A percentile compares a stretch with the other conserved stretches of the same genome.
These are phyloP conservation scores for Argyrosomus japonicus DNA, from an alignment of 2,113 vertebrate genomes.

Conservation along the genomic window DNA sequence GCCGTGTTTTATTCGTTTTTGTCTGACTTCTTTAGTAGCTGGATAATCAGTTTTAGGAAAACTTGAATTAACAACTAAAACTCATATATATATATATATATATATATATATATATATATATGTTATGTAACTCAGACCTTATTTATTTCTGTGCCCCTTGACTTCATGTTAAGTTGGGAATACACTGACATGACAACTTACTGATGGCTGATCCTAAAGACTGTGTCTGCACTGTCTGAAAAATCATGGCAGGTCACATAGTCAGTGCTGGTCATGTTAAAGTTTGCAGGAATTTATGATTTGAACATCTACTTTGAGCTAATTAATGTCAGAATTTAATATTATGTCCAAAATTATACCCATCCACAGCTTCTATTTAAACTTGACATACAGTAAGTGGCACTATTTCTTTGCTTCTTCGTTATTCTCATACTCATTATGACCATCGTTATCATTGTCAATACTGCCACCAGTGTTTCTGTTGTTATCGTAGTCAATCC, in stretches of 20 bases:
- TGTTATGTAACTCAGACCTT: too few relatives aligned
- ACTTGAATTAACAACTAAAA: background rate
- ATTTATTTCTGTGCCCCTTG: background rate
- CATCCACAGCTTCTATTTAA: background rate
- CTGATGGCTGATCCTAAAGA: background rate
- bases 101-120: too few relatives aligned
- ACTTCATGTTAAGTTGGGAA: background rate
- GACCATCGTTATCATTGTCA: background rate
- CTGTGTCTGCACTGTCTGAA: background rate
- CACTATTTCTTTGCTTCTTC: background rate
- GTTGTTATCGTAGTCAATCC: conserved; percentile 36
- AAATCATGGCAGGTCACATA: background rate
- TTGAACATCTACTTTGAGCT: background rate
- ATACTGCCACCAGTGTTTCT: background rate
- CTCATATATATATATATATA: too few relatives aligned
- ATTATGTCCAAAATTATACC: background rate
- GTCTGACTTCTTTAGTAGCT: background rate
- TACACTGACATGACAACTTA: background rate
- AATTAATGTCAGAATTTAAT: background rate
- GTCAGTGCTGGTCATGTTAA: background rate
- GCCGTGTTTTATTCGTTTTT: background rate
- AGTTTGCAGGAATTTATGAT: background rate
- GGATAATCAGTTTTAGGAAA: background rate
- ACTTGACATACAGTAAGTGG: background rate
- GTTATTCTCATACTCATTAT: background rate